Conservation (phyloP, 2,888 invertebrate genomes). For the Cephonodes hylas region DNA sequence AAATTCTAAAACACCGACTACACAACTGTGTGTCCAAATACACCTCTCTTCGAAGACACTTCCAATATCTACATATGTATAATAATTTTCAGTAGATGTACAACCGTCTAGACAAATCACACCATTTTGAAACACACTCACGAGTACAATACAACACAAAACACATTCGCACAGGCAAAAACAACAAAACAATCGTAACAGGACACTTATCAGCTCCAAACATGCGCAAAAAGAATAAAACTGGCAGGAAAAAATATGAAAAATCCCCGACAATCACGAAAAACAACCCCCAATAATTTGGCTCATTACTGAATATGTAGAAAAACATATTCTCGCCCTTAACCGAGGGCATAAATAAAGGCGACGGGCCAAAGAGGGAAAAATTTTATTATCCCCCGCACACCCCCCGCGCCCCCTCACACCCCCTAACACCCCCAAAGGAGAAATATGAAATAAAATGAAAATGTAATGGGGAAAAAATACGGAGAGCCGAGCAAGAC, state of each 20-base stretch:
- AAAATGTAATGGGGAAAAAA: conserved; percentile 81
- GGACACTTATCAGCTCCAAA: conserved; percentile 57
- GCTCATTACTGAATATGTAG: conserved; percentile 75
- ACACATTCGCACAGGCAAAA: conserved; percentile 18
- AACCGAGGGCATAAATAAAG: conserved; percentile 76
- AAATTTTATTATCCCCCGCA: conserved; percentile 73
- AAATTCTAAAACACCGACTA: too few relatives aligned
- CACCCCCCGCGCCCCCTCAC: background rate
- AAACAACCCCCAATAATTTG: conserved; percentile 75
- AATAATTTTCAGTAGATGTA: too few relatives aligned
- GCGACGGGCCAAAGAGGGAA: conserved; percentile 68
- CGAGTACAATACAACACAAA: background rate
- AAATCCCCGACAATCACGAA: conserved; percentile 59
- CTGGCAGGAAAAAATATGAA: conserved; percentile 33
- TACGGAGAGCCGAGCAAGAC: conserved; percentile 72
- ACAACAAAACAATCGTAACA: conserved; percentile 36
- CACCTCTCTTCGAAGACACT: too few relatives aligned
- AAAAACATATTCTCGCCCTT: conserved; percentile 76
- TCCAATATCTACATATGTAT: too few relatives aligned
- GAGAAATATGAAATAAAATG: conserved; percentile 82
- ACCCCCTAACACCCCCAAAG: conserved; percentile 48
- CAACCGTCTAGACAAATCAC: background rate
- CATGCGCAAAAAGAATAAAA: conserved; percentile 38
- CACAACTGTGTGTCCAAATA: too few relatives aligned
- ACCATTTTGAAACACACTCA: background rate